These are phyloP conservation scores for Phorcus lineatus DNA, from an alignment of 2,888 invertebrate genomes.

Conservation along the genomic window DNA sequence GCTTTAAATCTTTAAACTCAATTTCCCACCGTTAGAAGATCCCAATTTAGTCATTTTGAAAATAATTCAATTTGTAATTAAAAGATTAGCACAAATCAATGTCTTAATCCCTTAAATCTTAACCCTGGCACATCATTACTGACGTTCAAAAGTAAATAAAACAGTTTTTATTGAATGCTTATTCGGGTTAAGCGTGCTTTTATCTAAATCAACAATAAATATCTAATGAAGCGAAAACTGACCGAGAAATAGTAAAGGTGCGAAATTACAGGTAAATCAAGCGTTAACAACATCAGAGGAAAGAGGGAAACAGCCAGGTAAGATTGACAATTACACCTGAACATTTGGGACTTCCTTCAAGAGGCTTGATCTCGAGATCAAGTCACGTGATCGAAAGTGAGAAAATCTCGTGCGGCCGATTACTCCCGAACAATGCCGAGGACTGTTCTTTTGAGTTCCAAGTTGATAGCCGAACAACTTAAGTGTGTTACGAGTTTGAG, in stretches of 20 bases:
- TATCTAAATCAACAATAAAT: neutral
- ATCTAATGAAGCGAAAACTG: neutral
- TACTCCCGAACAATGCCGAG: neutral
- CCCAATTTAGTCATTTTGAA: too few relatives aligned
- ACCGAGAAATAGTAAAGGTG: neutral
- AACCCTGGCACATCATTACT: too few relatives aligned
- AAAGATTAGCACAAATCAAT: too few relatives aligned
- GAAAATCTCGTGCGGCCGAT: neutral
- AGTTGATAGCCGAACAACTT: neutral
- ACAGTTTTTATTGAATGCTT: neutral
- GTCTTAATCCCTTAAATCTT: too few relatives aligned
- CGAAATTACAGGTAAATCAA: conserved; percentile 13
- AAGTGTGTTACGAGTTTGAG: too few relatives aligned
- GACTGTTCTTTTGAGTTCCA: neutral
- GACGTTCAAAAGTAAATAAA: neutral
- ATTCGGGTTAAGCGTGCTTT: neutral
- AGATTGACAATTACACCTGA: neutral
- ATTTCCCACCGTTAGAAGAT: too few relatives aligned
- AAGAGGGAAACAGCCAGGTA: neutral
- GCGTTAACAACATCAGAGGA: neutral
- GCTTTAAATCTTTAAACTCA: too few relatives aligned
- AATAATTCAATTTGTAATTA: too few relatives aligned
- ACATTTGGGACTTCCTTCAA: neutral
- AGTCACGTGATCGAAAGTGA: neutral
- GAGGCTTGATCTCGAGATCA: neutral